Base-by-base conservation (phyloP, 2,797 vertebrate species). In the Hirundo rustica region DNA sequence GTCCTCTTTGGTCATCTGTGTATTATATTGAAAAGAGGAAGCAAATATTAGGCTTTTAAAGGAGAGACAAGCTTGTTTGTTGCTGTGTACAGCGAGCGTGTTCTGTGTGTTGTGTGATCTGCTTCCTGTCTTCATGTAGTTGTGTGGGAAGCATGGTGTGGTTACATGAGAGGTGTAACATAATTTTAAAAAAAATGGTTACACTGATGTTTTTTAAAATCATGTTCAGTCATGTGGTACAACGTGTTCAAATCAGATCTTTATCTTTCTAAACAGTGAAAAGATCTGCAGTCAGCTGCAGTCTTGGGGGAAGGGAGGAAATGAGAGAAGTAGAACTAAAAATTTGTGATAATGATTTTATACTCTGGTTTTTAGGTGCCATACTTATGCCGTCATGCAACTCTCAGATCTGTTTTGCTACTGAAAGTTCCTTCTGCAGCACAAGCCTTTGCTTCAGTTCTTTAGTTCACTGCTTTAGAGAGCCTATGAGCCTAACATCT, bases 21-120 rank as follows among this genome's bases (percentile, higher is more conserved):
- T 92, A 38, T 89, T 81, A 20, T 65, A 3, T 65, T 64, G 34
- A 66, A 74, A 88, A 78, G 29, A 65, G n/a, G 32, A 91, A 72
- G 20, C 12, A 70, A 81, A 53, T 19, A 16, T 7, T 29, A 36
- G 18, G 12, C 21, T 88, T 88, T 70, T 78, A 60, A 79, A 83
- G 44, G n/a, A 88, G n/a, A 80, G 45, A 60, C 22, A 29, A 13
- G 18, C 26, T 72, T 86, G 34, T 60, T 68, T 57, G 27, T 85
- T 93, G 18, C 32, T 71, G 30, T 0, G 0, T 66, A 34, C 47
- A 45, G 47, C 0, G 0, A 54, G 45, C 2, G 1, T 70, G 54
- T 91, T 89, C 36, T 36, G 0, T 34, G 2, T 53, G 26, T n/a
- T 85, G 17, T 67, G 29, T 71, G 62, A 16, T 71, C 54, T 80